Conservation (phyloP, 2,113 vertebrate species). For the Lucifuga dentata region DNA sequence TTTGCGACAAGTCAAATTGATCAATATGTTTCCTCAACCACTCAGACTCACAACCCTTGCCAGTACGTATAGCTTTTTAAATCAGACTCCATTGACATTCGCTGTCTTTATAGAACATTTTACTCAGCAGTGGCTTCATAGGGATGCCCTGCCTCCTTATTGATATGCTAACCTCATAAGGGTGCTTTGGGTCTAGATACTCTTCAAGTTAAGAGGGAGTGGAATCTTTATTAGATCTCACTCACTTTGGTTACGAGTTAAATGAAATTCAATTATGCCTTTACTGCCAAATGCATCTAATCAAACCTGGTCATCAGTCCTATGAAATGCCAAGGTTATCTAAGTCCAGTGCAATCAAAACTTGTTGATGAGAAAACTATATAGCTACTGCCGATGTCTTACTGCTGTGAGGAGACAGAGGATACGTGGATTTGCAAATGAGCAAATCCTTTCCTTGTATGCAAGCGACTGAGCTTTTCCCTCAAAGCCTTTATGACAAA, state of each 20-base stretch:
- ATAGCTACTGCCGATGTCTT: not conserved
- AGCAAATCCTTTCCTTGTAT: slow-evolving; percentile 9
- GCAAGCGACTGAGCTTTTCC: slow-evolving; percentile 3
- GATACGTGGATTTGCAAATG: not conserved
- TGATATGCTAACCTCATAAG: slow-evolving; percentile 43
- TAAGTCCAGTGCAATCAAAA: slow-evolving; percentile 8
- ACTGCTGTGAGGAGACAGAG: not conserved
- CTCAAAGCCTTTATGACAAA: slow-evolving; percentile 20
- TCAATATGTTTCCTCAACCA: slow-evolving; percentile 64
- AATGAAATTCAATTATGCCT: slow-evolving; percentile 1
- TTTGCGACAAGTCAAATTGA: slow-evolving; percentile 54
- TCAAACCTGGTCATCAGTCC: slow-evolving; percentile 7
- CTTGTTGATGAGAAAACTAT: not conserved
- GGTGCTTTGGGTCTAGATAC: slow-evolving; percentile 7
- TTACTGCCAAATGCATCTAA: slow-evolving; percentile 12
- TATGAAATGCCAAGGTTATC: slow-evolving; percentile 15
- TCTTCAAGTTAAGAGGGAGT: slow-evolving; percentile 7
- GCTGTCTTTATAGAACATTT: slow-evolving; percentile 50
- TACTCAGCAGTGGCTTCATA: slow-evolving; percentile 19
- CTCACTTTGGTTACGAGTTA: slow-evolving; percentile 15
- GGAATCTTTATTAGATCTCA: slow-evolving; percentile 1
- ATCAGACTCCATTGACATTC: slow-evolving; percentile 51
- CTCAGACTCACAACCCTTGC: slow-evolving; percentile 44
- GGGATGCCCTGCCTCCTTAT: slow-evolving; percentile 31
- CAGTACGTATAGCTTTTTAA: slow-evolving; percentile 40